These are phyloP conservation scores for Grammatotria lemairii DNA, from an alignment of 2,113 vertebrate species.

Conservation along the genomic window DNA sequence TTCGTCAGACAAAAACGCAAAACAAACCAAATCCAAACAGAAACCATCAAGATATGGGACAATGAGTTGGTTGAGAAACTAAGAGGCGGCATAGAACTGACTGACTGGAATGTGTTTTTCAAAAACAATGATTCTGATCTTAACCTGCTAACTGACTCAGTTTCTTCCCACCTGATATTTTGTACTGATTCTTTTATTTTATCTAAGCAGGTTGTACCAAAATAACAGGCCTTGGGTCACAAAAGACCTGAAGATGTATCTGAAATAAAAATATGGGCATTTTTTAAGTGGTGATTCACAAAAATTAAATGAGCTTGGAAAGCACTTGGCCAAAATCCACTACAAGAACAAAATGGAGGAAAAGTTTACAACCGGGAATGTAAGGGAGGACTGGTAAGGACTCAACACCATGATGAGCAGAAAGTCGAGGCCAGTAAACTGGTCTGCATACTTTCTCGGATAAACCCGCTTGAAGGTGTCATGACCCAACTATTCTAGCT, in stretches of 20 bases:
- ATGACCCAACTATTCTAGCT: neutral
- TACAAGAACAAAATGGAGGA: neutral
- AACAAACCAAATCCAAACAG: neutral
- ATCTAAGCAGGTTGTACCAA: neutral
- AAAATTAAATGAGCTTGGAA: neutral
- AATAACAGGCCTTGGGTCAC: neutral
- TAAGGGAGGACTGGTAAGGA: neutral
- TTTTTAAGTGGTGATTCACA: neutral
- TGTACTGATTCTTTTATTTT: neutral
- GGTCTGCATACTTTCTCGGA: neutral
- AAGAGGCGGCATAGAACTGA: neutral
- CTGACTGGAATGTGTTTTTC: neutral
- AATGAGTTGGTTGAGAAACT: neutral
- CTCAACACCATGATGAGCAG: neutral
- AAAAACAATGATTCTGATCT: neutral
- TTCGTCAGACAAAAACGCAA: neutral
- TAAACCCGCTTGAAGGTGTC: neutral
- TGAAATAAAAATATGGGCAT: rapidly evolving
- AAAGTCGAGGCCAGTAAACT: neutral
- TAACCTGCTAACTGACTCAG: neutral
- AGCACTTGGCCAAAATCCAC: neutral
- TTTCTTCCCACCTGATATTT: neutral
- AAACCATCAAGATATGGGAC: neutral
- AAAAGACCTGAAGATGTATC: neutral
- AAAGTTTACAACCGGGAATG: neutral